A percentile compares a stretch with the other conserved stretches of the same genome.
phyloP scores from a whole-genome alignment of 35 echinoderm and acorn worm species.

The Holothuria glaberrima region DNA sequence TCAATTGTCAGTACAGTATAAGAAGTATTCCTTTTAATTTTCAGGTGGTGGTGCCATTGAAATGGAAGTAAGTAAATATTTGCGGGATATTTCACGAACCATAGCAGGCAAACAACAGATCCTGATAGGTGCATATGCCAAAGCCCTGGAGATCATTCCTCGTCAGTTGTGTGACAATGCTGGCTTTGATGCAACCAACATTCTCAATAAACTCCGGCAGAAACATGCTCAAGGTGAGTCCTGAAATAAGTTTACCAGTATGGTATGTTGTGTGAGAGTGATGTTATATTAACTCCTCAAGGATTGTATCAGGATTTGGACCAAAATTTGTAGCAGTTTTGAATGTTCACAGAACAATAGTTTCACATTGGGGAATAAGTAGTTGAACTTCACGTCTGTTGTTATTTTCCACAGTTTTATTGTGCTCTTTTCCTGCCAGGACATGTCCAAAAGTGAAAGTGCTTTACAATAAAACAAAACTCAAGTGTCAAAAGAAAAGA shows the following conservation, averaged over 20 bases:
- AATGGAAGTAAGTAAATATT: constrained; percentile 98
- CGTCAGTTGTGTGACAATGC: constrained; percentile 98
- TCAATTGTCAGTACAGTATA: background rate
- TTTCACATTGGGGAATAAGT: too few species aligned
- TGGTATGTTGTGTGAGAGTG: too few species aligned
- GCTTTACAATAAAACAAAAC: too few species aligned
- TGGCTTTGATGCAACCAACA: constrained; percentile 98
- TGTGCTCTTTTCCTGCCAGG: too few species aligned
- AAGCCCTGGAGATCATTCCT: constrained; percentile 94
- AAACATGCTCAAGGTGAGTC: constrained; percentile 97
- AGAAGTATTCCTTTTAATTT: background rate
- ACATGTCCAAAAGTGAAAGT: too few species aligned
- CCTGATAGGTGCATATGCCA: constrained; percentile 94
- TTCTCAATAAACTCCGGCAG: constrained; percentile 96
- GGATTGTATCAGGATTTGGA: too few species aligned
- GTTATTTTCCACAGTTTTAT: too few species aligned
- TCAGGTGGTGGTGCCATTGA: constrained; percentile 98
- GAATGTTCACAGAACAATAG: too few species aligned
- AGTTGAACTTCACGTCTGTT: too few species aligned
- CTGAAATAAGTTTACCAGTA: background rate
- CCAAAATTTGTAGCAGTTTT: too few species aligned
- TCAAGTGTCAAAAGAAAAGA: too few species aligned
- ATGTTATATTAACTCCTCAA: too few species aligned
- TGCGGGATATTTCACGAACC: constrained; percentile 92
- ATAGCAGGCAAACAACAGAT: constrained; percentile 99